Evolutionary conservation across 2,113 vertebrate genomes (phyloP), one percentile per base, ranked within the genome.

Genomic region (Pseudonaja textilis): DNA sequence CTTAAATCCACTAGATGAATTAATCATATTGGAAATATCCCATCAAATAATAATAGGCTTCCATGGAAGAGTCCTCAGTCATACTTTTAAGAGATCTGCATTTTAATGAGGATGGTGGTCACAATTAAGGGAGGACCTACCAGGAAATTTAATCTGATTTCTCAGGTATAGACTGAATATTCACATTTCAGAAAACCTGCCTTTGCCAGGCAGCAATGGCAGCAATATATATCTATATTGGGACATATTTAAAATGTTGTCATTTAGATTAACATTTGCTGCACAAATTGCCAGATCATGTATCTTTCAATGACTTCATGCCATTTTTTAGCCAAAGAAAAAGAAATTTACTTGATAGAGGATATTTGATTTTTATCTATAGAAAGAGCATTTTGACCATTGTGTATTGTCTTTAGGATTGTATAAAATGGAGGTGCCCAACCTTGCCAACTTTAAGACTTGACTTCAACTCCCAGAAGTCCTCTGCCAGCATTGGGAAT

Each of bases 121-220:
- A 96, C 93, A 94, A 97, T 97, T 96, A 96, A 96, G 91, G 93
- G 4, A 92, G 92, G 91, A 97, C 94, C 96, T 96, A 93, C 95
- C 96, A 98, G 97, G 97, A 98, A 98, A 98, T 98, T 96, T 96
- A 97, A 97, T 96, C 96, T 96, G 97, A 98, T 97, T 97, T 93
- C 95, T 92, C 94, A 97, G 93, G 95, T 94, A 96, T 95, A 95
- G 95, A 95, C 97, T 95, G 96, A 96, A 96, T 91, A 87, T 90
- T 88, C 50, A 94, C 95, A 96, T 96, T 95, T 96, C 97, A 69
- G 93, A 96, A 97, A 96, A 97, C 96, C 95, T 29, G 29, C 92
- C 69, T 96, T 96, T 97, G 97, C 97, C 96, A 97, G 95, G 95
- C 86, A 95, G 96, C 94, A 12, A 93, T 93, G 95, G 95, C n/a